Evolutionary conservation across 1,140 invertebrate species (phyloP).

Genomic region (Holotrichia oblita): DNA sequence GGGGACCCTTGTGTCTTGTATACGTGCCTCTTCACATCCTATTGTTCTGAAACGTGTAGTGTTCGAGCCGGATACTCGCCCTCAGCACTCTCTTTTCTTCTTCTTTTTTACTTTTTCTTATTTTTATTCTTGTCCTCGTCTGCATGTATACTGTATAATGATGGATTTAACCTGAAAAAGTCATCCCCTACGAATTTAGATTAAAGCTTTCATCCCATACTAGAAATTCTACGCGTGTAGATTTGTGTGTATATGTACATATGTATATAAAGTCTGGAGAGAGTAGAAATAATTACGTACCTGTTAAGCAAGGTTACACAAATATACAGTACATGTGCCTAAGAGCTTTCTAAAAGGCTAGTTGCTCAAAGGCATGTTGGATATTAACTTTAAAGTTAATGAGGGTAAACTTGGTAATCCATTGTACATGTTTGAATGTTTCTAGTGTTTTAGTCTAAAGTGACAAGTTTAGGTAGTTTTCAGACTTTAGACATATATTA

Average conservation of each 20-base stretch:
- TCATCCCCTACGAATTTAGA: constrained; percentile 13
- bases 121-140: constrained; percentile 15
- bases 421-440: no score
- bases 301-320: no score
- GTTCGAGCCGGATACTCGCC: constrained; percentile 54
- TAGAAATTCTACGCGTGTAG: no score
- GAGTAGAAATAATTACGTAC: no score
- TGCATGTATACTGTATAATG: constrained; percentile 51
- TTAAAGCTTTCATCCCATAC: neutral
- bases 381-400: no score
- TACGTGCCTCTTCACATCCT: constrained; percentile 58
- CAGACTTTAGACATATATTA: no score
- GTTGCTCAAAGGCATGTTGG: no score
- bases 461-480: no score
- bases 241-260: neutral
- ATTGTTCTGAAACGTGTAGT: constrained; percentile 58
- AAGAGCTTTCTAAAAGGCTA: no score
- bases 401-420: no score
- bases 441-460: no score
- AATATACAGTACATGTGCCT: no score
- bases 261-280: neutral
- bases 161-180: constrained; percentile 53
- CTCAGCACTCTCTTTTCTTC: constrained; percentile 46
- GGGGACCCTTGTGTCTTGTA: constrained; percentile 51
- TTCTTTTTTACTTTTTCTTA: constrained; percentile 32